Evolutionary conservation across 2,113 vertebrate genomes (phyloP).

Genomic region (Hyla sarda): DNA sequence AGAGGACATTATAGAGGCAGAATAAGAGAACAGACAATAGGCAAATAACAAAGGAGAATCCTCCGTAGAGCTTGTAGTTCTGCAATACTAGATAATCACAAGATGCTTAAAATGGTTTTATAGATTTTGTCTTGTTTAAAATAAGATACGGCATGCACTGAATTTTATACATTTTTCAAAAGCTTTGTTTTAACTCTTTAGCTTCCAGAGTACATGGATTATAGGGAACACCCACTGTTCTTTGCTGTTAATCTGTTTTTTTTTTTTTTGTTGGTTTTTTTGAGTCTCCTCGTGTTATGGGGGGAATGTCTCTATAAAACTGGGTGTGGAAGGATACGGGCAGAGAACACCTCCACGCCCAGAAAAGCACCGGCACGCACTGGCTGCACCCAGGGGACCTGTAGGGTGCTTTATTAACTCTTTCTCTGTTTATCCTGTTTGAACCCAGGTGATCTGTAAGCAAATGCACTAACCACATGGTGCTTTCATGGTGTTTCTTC

Average conservation of each 20-base stretch:
- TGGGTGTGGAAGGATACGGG: slow-evolving; percentile 44
- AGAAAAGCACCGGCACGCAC: slow-evolving; percentile 30
- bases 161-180: neutral
- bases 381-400: slow-evolving; percentile 48
- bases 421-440: neutral
- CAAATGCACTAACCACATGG: neutral
- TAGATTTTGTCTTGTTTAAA: neutral
- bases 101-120: neutral
- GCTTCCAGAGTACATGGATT: neutral
- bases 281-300: slow-evolving; percentile 29
- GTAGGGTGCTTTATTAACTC: slow-evolving; percentile 48
- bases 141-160: neutral
- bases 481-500: neutral
- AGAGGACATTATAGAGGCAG: neutral
- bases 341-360: slow-evolving; percentile 51
- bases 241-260: slow-evolving; percentile 27
- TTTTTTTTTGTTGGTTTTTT: neutral
- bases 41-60: neutral
- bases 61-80: neutral
- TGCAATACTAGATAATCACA: neutral
- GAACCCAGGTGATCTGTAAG: neutral
- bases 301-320: slow-evolving; percentile 56
- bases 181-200: neutral
- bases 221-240: slow-evolving; percentile 16
- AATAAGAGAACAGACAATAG: neutral